phyloP scores from a whole-genome alignment of 2,797 vertebrate genomes.

The Aeoliscus strigatus region DNA sequence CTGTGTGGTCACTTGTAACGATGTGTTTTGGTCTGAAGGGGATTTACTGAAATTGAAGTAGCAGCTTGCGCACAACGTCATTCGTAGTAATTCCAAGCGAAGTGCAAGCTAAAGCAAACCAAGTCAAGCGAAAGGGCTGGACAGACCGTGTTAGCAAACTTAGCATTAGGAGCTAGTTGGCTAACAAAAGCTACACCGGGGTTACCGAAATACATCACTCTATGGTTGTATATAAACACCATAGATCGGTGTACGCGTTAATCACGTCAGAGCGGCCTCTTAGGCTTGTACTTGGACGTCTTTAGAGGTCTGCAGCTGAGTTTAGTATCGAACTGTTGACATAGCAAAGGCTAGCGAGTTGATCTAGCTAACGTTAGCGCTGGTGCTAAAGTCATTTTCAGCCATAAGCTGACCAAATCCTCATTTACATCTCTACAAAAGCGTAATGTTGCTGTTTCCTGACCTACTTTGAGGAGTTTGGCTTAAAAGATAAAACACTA shows the following conservation, averaged over 20 bases:
- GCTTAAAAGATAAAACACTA: too few relatives aligned
- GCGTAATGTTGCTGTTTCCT: slow-evolving; percentile 24
- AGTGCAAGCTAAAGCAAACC: slow-evolving; percentile 32
- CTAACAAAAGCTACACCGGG: slow-evolving; percentile 42
- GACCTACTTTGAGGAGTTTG: not conserved
- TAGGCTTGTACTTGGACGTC: not conserved
- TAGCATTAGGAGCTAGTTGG: slow-evolving; percentile 53
- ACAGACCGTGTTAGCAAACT: slow-evolving; percentile 59
- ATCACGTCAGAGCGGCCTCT: not conserved
- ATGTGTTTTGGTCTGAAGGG: fast-evolving
- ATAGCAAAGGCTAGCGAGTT: slow-evolving; percentile 52
- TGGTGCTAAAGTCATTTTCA: slow-evolving; percentile 67
- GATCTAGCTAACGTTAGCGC: slow-evolving; percentile 62
- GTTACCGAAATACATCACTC: slow-evolving; percentile 32
- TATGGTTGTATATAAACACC: not conserved
- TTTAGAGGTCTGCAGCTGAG: fast-evolving
- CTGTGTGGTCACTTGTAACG: not conserved
- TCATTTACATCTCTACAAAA: slow-evolving; percentile 50
- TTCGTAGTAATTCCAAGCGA: slow-evolving; percentile 11
- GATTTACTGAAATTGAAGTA: not conserved
- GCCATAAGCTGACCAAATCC: slow-evolving; percentile 65
- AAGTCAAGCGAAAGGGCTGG: slow-evolving; percentile 56
- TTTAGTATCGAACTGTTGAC: slow-evolving; percentile 48
- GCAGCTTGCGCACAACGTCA: fast-evolving
- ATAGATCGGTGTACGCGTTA: fast-evolving